These are phyloP conservation scores for Chaetodon auriga DNA, from an alignment of 2,113 vertebrate genomes.

Conservation along the genomic window DNA sequence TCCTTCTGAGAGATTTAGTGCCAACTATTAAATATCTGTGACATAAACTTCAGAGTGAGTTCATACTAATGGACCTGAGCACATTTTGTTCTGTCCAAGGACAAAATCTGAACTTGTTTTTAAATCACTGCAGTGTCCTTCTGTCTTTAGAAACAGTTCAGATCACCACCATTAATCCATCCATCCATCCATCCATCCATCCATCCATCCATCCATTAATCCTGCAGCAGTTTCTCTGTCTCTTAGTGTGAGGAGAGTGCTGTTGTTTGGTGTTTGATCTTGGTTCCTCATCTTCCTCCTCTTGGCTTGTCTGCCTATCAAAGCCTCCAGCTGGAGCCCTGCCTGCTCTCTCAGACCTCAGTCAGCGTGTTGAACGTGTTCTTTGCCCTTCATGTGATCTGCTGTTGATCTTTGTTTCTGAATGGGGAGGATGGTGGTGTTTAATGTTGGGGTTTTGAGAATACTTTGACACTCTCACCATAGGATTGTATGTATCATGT, in stretches of 20 bases:
- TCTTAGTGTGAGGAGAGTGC: neutral
- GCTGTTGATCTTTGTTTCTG: neutral
- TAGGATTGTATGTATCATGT: too few relatives aligned
- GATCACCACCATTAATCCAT: neutral
- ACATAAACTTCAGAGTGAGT: neutral
- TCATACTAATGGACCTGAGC: neutral
- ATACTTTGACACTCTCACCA: too few relatives aligned
- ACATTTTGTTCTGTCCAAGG: neutral
- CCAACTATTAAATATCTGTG: neutral
- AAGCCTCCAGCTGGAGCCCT: neutral
- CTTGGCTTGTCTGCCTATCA: slow-evolving; percentile 15
- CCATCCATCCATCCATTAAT: too few relatives aligned
- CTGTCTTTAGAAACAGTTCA: neutral
- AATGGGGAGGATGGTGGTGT: neutral
- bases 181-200: too few relatives aligned
- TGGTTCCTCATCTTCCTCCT: slow-evolving; percentile 15
- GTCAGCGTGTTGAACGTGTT: neutral
- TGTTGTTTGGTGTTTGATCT: neutral
- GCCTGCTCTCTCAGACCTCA: slow-evolving; percentile 3
- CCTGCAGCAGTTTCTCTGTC: neutral
- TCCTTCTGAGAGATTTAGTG: neutral
- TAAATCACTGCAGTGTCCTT: neutral
- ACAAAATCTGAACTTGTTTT: neutral
- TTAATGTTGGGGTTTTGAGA: too few relatives aligned
- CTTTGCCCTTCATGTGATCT: slow-evolving; percentile 5